Base-by-base conservation (phyloP, 2,888 invertebrate genomes). In the Volucella inflata region DNA sequence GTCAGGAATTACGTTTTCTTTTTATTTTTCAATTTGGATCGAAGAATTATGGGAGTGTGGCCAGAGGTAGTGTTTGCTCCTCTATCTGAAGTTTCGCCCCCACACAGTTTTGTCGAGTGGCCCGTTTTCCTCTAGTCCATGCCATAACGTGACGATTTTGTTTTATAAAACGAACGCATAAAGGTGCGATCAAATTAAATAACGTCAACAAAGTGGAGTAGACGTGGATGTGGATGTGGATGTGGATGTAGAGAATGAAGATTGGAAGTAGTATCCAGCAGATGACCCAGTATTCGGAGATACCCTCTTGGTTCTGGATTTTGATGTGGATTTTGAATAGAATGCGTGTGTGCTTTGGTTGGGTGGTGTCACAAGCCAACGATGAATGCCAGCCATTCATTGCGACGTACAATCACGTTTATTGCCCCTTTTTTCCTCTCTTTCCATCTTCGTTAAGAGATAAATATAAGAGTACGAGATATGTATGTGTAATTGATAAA, bases 401-500 rank as follows among this genome's bases (percentile, higher is more conserved):
- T 74, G 67, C 60, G 67, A 68, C 59, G 72, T 62, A 72, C 59
- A 71, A 67, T 55, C 76, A 82, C 59, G 71, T 60, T 81, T 76
- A 38, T 30, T 30, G 30, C 30, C 30, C 30, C 4, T 60, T 65
- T 44, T 60, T 65, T 53, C 40, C 48, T 36, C 50, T 21, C 11
- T 17, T 51, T 50, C 12, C 60, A 59, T 55, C 57, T 77, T 60
- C 44, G 65, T 53, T 64, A 62, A 16, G 75, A 76, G 77, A 67
- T 82, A 78, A 72, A 60, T 72, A 78, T 74, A 71, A 67, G 17
- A 17, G 46, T n/a, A n/a, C 57, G 51, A 62, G 59, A 60, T 48
- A 57, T 75, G 40, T 76, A 50, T 51, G 81, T 72, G 84, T 84
- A 84, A 84, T 84, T 84, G 84, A 84, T 84, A 84, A 80, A 84